Percentiles rank a stretch among this genome's conserved stretches.
Evolutionary conservation across 2,113 vertebrate genomes (phyloP).

Genomic region (Ochotona curzoniae): DNA sequence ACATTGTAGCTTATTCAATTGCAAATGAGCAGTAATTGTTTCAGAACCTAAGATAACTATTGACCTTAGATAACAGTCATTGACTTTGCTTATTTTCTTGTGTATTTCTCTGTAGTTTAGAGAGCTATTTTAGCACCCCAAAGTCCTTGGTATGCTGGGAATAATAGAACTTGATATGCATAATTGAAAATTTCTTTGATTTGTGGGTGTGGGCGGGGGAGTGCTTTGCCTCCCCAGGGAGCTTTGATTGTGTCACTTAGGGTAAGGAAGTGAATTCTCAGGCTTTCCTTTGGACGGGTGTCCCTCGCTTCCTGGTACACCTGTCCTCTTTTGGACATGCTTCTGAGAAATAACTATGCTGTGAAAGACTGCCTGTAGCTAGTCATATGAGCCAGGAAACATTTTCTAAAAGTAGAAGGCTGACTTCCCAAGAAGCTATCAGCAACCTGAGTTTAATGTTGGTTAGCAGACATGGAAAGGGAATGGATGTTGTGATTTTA

Average conservation of each 20-base stretch:
- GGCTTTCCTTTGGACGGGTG: neutral
- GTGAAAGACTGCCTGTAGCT: constrained; percentile 15
- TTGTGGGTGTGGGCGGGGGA: neutral
- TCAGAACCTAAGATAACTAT: neutral
- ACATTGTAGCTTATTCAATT: neutral
- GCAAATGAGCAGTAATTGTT: neutral
- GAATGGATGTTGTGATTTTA: neutral
- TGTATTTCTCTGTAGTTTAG: constrained; percentile 4
- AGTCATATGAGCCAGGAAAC: neutral
- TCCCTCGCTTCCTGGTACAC: neutral
- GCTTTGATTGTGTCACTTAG: neutral
- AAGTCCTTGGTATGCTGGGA: neutral
- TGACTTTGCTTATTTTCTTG: constrained; percentile 8
- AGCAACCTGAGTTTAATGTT: constrained; percentile 47
- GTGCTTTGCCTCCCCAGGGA: neutral
- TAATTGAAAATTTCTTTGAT: neutral
- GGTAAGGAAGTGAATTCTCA: constrained; percentile 22
- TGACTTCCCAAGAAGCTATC: constrained; percentile 7
- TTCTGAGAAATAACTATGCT: constrained; percentile 44
- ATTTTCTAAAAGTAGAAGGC: constrained; percentile 52
- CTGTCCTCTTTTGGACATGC: neutral
- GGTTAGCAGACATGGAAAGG: constrained; percentile 34
- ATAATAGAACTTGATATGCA: neutral
- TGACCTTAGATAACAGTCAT: constrained; percentile 15
- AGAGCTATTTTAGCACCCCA: neutral